A percentile compares a stretch with the other conserved stretches of the same genome.
These are phyloP conservation scores for Gallinago nigripennis DNA, from an alignment of 2,797 vertebrate species.

Conservation along the genomic window DNA sequence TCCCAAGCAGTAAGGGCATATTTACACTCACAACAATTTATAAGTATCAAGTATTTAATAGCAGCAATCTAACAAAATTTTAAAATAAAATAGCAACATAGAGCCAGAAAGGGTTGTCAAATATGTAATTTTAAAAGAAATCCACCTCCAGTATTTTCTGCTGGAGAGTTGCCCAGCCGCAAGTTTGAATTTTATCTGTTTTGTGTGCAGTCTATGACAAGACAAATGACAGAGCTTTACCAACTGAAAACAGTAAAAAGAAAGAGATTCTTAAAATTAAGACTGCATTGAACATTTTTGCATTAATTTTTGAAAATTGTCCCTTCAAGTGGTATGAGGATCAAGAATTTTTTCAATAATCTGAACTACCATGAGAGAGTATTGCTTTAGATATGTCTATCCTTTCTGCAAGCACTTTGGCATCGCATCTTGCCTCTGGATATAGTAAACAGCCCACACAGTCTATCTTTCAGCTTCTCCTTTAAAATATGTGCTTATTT, in stretches of 20 bases:
- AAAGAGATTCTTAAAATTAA: not conserved
- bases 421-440: not conserved
- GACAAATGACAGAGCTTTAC: not conserved
- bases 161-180: not conserved
- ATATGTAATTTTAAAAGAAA: not conserved
- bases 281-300: not conserved
- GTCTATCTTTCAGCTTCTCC: not conserved
- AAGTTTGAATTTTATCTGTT: not conserved
- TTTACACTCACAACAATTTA: not conserved
- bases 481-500: not conserved
- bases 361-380: not conserved
- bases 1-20: not conserved
- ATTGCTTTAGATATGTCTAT: not conserved
- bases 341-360: not conserved
- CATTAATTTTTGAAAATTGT: not conserved
- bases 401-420: not conserved
- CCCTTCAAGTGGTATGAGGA: not conserved
- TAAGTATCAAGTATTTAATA: not conserved
- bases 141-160: not conserved
- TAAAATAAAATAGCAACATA: not conserved
- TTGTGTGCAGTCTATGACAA: not conserved
- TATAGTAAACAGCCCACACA: not conserved
- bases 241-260: not conserved
- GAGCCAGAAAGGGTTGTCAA: not conserved
- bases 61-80: not conserved